Conservation (phyloP, 2,113 vertebrate species). For the Ciconia stormi region DNA sequence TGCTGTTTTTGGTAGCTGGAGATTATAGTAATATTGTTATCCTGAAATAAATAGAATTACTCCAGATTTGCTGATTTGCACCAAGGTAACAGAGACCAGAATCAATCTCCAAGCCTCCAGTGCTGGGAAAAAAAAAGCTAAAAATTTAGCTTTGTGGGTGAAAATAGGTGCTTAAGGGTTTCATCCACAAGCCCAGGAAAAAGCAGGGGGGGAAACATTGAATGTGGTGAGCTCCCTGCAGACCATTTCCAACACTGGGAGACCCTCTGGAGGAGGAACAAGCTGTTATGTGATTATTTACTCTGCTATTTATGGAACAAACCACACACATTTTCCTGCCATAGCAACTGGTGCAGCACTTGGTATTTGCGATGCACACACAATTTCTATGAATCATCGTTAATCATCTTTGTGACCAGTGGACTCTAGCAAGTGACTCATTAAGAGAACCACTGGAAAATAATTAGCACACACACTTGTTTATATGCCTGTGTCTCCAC, state of each 20-base stretch:
- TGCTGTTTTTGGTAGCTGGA: not conserved
- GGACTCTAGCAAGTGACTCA: conserved; percentile 47
- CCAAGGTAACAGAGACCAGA: not conserved
- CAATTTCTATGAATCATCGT: conserved; percentile 50
- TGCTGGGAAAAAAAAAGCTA: not conserved
- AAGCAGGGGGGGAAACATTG: not conserved
- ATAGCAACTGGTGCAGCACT: conserved; percentile 26
- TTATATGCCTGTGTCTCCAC: not conserved
- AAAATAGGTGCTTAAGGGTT: not conserved
- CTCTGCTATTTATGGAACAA: conserved; percentile 32
- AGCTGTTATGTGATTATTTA: conserved; percentile 13
- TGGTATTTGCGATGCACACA: not conserved
- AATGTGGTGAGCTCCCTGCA: fast-evolving
- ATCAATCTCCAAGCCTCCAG: not conserved
- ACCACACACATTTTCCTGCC: not conserved
- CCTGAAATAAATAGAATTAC: not conserved
- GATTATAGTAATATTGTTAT: not conserved
- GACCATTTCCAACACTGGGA: not conserved
- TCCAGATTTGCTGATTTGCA: not conserved
- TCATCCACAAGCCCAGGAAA: not conserved
- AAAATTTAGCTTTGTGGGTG: not conserved
- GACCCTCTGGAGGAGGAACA: not conserved
- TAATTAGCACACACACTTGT: conserved; percentile 30
- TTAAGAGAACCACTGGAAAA: conserved; percentile 49
- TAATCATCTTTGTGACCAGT: conserved; percentile 46